These are phyloP conservation scores for Parasteatoda lunata DNA, from an alignment of 2,888 invertebrate genomes.

Conservation along the genomic window DNA sequence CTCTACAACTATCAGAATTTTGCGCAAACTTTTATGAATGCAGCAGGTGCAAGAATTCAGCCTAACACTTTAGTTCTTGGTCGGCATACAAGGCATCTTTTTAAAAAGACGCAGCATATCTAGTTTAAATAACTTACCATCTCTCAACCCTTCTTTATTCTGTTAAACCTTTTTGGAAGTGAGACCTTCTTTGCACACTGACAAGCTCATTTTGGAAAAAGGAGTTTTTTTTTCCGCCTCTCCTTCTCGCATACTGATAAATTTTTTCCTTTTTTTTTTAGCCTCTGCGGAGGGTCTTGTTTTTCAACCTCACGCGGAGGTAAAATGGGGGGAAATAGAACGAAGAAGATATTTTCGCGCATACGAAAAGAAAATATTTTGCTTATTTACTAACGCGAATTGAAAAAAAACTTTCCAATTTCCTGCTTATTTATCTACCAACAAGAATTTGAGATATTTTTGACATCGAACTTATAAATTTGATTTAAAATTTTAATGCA, in stretches of 20 bases:
- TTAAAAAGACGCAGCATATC: too few relatives aligned
- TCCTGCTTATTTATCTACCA: neutral
- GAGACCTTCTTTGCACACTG: neutral
- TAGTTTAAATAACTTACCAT: slow-evolving; percentile 13
- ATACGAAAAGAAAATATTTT: neutral
- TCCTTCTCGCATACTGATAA: neutral
- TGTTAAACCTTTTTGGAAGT: neutral
- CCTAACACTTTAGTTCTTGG: too few relatives aligned
- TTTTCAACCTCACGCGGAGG: slow-evolving; percentile 1
- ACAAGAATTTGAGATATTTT: too few relatives aligned
- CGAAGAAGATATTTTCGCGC: neutral
- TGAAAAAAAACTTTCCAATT: neutral
- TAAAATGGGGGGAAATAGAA: slow-evolving; percentile 17
- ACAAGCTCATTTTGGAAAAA: slow-evolving; percentile 19
- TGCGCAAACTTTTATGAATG: slow-evolving; percentile 22
- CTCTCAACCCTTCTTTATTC: slow-evolving; percentile 5
- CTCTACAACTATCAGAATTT: slow-evolving; percentile 12
- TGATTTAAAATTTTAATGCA: too few relatives aligned
- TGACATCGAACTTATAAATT: too few relatives aligned
- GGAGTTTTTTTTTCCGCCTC: too few relatives aligned
- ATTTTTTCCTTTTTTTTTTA: neutral
- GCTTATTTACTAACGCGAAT: too few relatives aligned
- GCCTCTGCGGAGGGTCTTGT: slow-evolving; percentile 6
- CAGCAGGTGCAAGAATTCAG: slow-evolving; percentile 39
- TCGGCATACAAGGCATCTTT: too few relatives aligned